Evolutionary conservation across 2,888 invertebrate species (phyloP).

Genomic region (Nephrotoma guestfalica): DNA sequence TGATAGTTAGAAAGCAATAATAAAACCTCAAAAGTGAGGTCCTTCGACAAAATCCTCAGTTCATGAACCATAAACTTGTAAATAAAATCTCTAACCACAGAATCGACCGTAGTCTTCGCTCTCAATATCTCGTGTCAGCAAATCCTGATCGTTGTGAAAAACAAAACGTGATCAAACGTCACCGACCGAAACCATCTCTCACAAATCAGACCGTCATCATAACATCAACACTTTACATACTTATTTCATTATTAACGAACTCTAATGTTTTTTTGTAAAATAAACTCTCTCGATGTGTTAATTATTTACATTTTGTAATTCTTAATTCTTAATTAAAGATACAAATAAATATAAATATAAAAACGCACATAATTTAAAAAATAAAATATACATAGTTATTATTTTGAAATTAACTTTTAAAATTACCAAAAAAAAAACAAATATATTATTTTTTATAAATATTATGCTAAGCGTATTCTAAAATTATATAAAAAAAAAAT

Average conservation of each 20-base stretch:
- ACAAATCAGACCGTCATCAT: no score
- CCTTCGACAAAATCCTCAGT: no score
- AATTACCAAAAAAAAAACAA: background rate
- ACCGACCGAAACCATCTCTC: no score
- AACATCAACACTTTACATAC: no score
- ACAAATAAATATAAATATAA: background rate
- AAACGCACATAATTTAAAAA: background rate
- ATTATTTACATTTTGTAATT: background rate
- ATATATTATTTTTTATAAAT: constrained; percentile 1
- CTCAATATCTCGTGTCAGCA: no score
- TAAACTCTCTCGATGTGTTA: background rate
- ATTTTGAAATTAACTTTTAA: background rate
- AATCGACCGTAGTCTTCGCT: no score
- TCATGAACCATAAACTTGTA: no score
- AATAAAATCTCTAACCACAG: no score
- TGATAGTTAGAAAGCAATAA: no score
- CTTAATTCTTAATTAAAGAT: background rate
- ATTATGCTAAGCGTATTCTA: background rate
- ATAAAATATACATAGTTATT: background rate
- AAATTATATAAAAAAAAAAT: background rate
- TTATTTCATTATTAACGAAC: background rate
- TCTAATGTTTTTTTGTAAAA: background rate
- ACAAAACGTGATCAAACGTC: no score
- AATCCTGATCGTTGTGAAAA: no score
- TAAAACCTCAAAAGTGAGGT: no score